Base-by-base conservation (phyloP, 2,113 vertebrate species). In the Mesocricetus auratus region DNA sequence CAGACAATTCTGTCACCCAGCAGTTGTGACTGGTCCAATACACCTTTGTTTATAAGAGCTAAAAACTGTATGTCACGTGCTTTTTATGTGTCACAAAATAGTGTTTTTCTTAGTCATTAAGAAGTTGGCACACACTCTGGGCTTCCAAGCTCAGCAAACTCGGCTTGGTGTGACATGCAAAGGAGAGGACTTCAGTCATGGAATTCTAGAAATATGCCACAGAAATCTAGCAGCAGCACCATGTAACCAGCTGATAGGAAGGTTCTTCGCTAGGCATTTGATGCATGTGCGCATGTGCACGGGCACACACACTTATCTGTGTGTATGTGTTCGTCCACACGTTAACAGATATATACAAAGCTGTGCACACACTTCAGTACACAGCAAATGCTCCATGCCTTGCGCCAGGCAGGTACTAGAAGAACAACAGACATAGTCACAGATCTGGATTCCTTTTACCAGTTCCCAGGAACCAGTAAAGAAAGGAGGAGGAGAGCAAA, bases 341-440 rank as follows among this genome's bases (percentile, higher is more conserved):
- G 2, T 5, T 21, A 26, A 36, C 21, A 13, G 7, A 60, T 50
- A 58, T 39, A 82, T 39, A 39, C 13, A 29, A 42, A 60, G 3
- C 11, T 3, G 11, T 33, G 0, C 22, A 9, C 17, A 42, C 19
- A 6, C 77, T 15, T 1, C 47, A 68, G 4, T 39, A 1, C 2
- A 0, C 2, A 33, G 56, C 53, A 42, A 3, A 13, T 42, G 6
- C 50, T 77, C 62, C 11, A 33, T 64, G 69, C 77, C 50, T 16
- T 15, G 10, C 21, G 33, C 86, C 5, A 39, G 36, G 53, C 74
- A 69, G 71, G 60, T 13, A 2, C 33, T 53, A 56, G 33, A 19
- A n/a, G 16, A 62, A 47, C 42, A 29, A 5, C 26, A 56, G 45
- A n/a, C 22, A 17, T 1, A 22, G 31, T 10, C 75, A 56, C 6